Conservation (phyloP, 2,113 vertebrate species). For the pig (Sus scrofa) region DNA sequence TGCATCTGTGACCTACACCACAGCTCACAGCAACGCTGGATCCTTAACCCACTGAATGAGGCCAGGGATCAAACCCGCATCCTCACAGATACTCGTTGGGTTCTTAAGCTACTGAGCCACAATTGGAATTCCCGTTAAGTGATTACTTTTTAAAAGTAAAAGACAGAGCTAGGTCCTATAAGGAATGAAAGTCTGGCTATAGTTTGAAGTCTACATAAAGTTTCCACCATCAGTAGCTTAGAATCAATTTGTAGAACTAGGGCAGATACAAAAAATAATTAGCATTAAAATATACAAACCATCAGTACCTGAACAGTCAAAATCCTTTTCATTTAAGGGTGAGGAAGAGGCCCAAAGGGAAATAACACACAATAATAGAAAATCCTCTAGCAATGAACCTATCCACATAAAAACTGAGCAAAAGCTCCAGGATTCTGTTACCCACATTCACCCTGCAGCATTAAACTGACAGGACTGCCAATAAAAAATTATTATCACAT, state of each 20-base stretch:
- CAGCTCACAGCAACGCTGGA: too few species aligned
- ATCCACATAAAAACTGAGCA: not conserved
- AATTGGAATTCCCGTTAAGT: not conserved
- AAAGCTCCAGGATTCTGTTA: not conserved
- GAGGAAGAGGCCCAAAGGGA: not conserved
- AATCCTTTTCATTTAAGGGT: not conserved
- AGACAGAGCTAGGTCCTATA: not conserved
- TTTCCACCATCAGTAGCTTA: constrained; percentile 5
- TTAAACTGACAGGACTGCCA: not conserved
- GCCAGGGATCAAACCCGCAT: too few species aligned
- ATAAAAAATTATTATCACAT: not conserved
- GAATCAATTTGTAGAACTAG: constrained; percentile 32
- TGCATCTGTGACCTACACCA: too few species aligned
- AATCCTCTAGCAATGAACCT: not conserved
- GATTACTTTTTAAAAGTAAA: constrained; percentile 19
- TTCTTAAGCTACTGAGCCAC: too few species aligned
- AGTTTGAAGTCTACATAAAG: not conserved
- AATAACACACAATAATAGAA: not conserved
- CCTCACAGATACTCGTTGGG: too few species aligned
- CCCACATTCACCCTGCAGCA: not conserved
- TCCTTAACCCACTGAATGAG: too few species aligned
- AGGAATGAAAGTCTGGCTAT: not conserved
- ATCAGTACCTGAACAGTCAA: not conserved
- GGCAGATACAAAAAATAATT: not conserved
- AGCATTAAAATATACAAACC: constrained; percentile 30